Base-by-base conservation (phyloP, 2,113 vertebrate genomes). In the Poecilia latipinna region DNA sequence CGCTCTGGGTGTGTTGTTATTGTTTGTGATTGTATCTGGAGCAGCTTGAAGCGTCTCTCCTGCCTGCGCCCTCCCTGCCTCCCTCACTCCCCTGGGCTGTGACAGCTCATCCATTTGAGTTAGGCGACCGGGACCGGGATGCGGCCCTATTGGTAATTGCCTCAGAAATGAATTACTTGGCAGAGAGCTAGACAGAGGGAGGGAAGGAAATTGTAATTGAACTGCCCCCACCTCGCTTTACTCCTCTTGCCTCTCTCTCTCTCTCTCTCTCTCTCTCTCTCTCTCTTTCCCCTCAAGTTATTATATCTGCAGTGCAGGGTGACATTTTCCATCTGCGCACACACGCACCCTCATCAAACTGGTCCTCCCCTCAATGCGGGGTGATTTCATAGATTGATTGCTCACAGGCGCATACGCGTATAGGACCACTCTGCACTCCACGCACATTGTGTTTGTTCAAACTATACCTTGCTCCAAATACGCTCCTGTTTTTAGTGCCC, bases 111-210 rank as follows among this genome's bases (percentile, higher is more conserved):
- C 88, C 77, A 90, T 93, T 91, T 65, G 75, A 88, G 87, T 92
- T 93, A 91, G 90, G 65, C 10, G 39, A 83, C 77, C 75, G 48
- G 75, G 75, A 70, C 85, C 31, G 73, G 69, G 76, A 82, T 71
- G 82, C 77, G 10, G 83, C 70, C 79, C 65, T 85, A 37, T 84
- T 85, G 85, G 87, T 86, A 92, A 90, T 91, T 93, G 91, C 87
- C 85, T 92, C 87, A 90, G 86, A 93, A 93, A 93, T 93, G 83
- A 91, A 93, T 93, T 88, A 91, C 90, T 91, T 90, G 90, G 86
- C 88, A 88, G 70, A 65, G 79, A 87, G 72, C 68, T 83, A 86
- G 79, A 78, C 70, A 42, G 66, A 87, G 72, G 77, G 74, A 89
- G 75, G 77, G 73, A 72, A 85, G 90, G 75, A 91, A 91, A 93